phyloP scores from a whole-genome alignment of 2,113 vertebrate genomes.

The Chelonoidis abingdonii region DNA sequence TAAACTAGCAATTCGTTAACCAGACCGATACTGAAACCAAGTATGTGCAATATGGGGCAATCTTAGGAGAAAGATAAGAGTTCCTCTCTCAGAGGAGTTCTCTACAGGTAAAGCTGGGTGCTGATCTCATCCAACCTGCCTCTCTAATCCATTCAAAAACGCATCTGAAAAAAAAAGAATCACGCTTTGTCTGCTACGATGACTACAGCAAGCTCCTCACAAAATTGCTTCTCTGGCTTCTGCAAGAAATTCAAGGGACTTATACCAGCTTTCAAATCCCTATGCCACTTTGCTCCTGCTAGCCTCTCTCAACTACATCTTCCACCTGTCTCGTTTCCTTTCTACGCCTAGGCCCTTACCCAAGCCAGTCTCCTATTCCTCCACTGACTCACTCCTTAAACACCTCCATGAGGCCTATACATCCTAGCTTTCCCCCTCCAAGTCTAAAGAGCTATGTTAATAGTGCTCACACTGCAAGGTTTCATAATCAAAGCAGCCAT shows the following conservation, averaged over 20 bases:
- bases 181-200: not conserved
- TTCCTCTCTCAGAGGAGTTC: not conserved
- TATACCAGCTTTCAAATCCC: not conserved
- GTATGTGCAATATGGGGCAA: not conserved
- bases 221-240: not conserved
- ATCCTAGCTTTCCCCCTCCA: fast-evolving
- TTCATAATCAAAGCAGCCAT: not conserved
- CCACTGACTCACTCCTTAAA: not conserved
- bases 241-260: not conserved
- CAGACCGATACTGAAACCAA: not conserved
- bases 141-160: not conserved
- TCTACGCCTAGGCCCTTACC: not conserved
- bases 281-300: not conserved
- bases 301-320: not conserved
- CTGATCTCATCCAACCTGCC: not conserved
- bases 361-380: not conserved
- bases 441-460: not conserved
- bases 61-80: not conserved
- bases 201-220: not conserved
- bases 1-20: not conserved
- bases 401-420: not conserved
- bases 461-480: not conserved
- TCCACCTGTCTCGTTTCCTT: not conserved
- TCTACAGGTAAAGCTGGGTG: fast-evolving
- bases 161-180: not conserved